Percentiles rank a stretch among this genome's conserved stretches.
These are phyloP conservation scores for Enteromius radiatus DNA, from an alignment of 2,797 vertebrate species.

Conservation along the genomic window DNA sequence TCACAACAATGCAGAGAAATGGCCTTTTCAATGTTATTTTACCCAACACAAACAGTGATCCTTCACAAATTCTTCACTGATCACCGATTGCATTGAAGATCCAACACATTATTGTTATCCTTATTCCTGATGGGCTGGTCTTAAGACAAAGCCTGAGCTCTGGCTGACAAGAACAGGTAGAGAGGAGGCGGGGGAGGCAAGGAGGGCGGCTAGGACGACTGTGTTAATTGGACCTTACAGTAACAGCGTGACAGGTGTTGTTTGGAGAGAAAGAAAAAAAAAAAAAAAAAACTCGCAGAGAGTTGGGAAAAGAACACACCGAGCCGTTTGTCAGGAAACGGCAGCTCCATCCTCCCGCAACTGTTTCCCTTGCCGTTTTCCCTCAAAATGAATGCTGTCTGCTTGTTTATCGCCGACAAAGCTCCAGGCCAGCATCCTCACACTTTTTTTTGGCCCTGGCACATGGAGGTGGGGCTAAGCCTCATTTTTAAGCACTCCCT, in stretches of 20 bases:
- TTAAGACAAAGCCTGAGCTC: conserved; percentile 19
- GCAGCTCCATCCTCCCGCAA: conserved; percentile 38
- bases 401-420: conserved; percentile 36
- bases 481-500: conserved; percentile 56
- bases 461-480: conserved; percentile 44
- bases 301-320: conserved; percentile 35
- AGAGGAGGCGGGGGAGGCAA: conserved; percentile 31
- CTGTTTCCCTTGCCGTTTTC: conserved; percentile 29
- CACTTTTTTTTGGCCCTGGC: conserved; percentile 39
- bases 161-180: conserved; percentile 51
- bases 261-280: conserved; percentile 38
- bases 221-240: conserved; percentile 64
- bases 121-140: conserved; percentile 19
- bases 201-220: conserved; percentile 51
- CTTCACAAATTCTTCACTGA: neutral
- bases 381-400: conserved; percentile 45
- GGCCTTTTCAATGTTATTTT: neutral
- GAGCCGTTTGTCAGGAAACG: conserved; percentile 50
- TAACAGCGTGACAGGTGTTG: conserved; percentile 56
- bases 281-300: neutral
- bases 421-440: conserved; percentile 24
- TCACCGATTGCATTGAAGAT: conserved; percentile 13
- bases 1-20: neutral
- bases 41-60: neutral
- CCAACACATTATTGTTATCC: conserved; percentile 8